Conservation (phyloP, 2,113 vertebrate genomes). For the Vireo altiloquus region DNA sequence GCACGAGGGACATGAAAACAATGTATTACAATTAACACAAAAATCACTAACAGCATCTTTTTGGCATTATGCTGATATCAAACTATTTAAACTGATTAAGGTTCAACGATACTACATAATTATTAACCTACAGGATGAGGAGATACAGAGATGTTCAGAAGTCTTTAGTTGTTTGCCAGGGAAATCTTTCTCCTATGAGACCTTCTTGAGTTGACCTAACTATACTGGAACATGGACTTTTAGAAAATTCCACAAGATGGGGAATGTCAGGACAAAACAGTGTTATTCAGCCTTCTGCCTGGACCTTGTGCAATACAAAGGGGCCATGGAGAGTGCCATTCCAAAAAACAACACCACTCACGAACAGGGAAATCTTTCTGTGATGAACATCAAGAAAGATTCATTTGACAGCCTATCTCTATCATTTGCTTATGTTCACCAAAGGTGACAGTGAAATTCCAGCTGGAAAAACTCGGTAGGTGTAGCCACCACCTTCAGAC, state of each 20-base stretch:
- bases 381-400: background rate
- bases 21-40: background rate
- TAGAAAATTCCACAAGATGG: background rate
- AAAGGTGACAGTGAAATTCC: background rate
- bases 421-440: background rate
- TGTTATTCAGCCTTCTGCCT: background rate
- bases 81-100: background rate
- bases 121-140: background rate
- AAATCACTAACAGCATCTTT: background rate
- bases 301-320: background rate
- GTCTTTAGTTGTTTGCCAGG: background rate
- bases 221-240: background rate
- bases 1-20: background rate
- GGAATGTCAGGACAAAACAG: accelerated
- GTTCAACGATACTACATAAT: background rate
- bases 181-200: background rate
- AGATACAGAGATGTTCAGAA: background rate
- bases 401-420: background rate
- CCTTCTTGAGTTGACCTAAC: background rate
- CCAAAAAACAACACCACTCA: background rate
- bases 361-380: background rate
- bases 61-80: background rate
- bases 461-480: background rate
- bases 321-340: background rate
- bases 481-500: background rate